These are phyloP conservation scores for Uropsilus gracilis DNA, from an alignment of 2,113 vertebrate species.

Conservation along the genomic window DNA sequence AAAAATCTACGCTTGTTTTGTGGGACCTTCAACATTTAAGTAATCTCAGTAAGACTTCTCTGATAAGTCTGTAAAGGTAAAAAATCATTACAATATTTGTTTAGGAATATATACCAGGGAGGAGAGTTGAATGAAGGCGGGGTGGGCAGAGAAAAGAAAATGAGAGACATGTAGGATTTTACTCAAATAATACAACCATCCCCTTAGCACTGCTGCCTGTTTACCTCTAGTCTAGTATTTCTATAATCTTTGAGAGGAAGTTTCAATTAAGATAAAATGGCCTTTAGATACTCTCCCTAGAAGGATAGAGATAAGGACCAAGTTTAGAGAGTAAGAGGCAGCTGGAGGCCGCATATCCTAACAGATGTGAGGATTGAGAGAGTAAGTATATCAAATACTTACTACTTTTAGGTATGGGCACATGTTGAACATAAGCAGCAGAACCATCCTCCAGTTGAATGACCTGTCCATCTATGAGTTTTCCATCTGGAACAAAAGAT, in stretches of 20 bases:
- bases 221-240: background rate
- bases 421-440: constrained; percentile 97
- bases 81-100: background rate
- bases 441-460: constrained; percentile 99
- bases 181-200: background rate
- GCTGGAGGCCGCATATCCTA: background rate
- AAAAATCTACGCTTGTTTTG: constrained; percentile 21
- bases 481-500: constrained; percentile 90
- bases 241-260: background rate
- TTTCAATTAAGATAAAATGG: constrained; percentile 2
- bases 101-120: background rate
- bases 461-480: constrained; percentile 98
- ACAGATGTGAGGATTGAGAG: background rate
- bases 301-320: constrained; percentile 17
- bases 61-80: background rate
- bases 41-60: constrained; percentile 42
- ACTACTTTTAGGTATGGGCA: constrained; percentile 96
- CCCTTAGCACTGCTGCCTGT: background rate
- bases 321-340: background rate
- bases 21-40: constrained; percentile 16
- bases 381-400: constrained; percentile 74
- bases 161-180: background rate
- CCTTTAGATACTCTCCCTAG: background rate
- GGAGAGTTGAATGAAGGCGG: background rate
- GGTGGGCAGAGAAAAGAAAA: background rate